These are phyloP conservation scores for Drosophila nannoptera DNA, from an alignment of 1,140 invertebrate species.

Conservation along the genomic window DNA sequence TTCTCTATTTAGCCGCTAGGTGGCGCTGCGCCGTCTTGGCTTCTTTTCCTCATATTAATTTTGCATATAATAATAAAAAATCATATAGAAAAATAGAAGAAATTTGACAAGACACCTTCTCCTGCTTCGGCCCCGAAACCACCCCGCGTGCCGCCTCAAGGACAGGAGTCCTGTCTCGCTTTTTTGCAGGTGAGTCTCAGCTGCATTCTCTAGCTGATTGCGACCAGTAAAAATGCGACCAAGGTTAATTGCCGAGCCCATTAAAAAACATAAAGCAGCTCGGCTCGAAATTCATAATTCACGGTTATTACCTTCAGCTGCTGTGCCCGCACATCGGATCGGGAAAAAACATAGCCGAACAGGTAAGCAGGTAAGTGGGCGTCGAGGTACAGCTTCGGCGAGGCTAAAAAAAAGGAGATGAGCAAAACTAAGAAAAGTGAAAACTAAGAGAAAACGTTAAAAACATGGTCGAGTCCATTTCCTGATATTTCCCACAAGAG, in stretches of 20 bases:
- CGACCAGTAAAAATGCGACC: conserved; percentile 48
- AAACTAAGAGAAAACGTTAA: conserved; percentile 35
- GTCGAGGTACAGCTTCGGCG: conserved; percentile 17
- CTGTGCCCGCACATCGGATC: conserved; percentile 43
- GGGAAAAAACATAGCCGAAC: conserved; percentile 33
- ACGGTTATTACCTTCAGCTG: conserved; percentile 56
- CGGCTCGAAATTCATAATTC: conserved; percentile 54
- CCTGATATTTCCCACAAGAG: conserved; percentile 70
- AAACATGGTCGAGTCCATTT: conserved; percentile 52
- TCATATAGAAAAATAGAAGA: no score
- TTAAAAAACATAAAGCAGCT: conserved; percentile 52
- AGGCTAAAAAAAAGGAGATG: not conserved
- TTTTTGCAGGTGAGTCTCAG: conserved; percentile 26
- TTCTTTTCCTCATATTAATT: no score
- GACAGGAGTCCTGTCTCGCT: not conserved
- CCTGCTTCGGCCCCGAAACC: no score
- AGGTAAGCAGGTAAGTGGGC: conserved; percentile 45
- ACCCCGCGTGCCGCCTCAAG: conserved; percentile 6
- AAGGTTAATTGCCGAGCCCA: conserved; percentile 62
- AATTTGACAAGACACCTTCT: no score
- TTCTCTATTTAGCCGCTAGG: no score
- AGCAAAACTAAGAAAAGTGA: conserved; percentile 11
- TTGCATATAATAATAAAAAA: no score
- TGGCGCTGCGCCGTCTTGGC: no score
- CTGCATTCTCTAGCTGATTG: conserved; percentile 35